Evolutionary conservation across 2,888 invertebrate species (phyloP).

Genomic region (Chouioia cunea): DNA sequence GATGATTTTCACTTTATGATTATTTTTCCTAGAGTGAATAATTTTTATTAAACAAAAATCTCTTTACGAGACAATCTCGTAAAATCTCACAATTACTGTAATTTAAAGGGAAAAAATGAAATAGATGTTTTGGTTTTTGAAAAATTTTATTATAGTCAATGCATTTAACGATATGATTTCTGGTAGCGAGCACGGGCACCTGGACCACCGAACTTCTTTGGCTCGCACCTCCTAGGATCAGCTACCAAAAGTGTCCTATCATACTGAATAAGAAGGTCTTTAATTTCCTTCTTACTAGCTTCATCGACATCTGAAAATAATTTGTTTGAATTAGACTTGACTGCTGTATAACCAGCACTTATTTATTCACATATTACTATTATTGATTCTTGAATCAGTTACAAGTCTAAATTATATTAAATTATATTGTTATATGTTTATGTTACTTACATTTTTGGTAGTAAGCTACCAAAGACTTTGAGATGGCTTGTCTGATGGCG

Average conservation of each 20-base stretch:
- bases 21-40: too few species aligned
- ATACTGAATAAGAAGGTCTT: slow-evolving; percentile 97
- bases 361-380: background rate
- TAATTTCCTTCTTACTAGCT: slow-evolving; percentile 99
- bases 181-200: slow-evolving; percentile 99
- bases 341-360: too few species aligned
- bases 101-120: too few species aligned
- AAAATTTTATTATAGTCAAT: too few species aligned
- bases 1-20: too few species aligned
- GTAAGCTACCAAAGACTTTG: slow-evolving; percentile 97
- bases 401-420: too few species aligned
- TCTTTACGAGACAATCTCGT: too few species aligned
- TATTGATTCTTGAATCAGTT: background rate
- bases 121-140: too few species aligned
- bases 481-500: slow-evolving; percentile 98
- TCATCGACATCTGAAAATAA: slow-evolving; percentile 90
- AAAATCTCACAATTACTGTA: too few species aligned
- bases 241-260: slow-evolving; percentile 98
- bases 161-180: slow-evolving; percentile 99
- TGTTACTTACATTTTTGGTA: slow-evolving; percentile 96
- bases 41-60: too few species aligned
- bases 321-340: too few species aligned
- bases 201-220: slow-evolving; percentile 99
- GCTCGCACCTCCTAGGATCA: slow-evolving; percentile 98
- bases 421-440: background rate